Evolutionary conservation across 1,140 invertebrate species (phyloP).

Genomic region (Anastatus disparis): DNA sequence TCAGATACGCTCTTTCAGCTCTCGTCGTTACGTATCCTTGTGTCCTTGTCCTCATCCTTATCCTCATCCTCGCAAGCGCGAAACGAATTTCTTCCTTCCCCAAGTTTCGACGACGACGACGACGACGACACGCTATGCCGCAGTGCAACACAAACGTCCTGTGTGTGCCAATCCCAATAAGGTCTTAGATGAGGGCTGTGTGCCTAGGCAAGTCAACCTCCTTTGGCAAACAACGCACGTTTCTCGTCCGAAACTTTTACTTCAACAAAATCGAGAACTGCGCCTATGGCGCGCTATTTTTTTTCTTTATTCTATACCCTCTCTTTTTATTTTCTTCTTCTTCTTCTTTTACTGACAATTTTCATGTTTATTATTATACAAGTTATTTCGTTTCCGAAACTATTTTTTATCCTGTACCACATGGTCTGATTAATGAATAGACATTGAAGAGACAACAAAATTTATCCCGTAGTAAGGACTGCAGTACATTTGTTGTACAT

Average conservation of each 20-base stretch:
- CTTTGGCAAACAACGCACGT: constrained; percentile 8
- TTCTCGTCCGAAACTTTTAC: constrained; percentile 12
- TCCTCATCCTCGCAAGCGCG: too few relatives aligned
- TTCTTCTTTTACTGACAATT: not conserved
- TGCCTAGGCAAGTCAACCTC: too few relatives aligned
- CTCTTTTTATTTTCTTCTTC: too few relatives aligned
- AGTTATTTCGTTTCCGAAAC: not conserved
- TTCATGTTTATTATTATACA: constrained; percentile 16
- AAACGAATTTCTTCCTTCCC: constrained; percentile 7
- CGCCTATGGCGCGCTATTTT: constrained; percentile 7
- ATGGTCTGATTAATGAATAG: constrained; percentile 4
- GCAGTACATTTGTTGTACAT: too few relatives aligned
- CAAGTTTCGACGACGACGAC: too few relatives aligned
- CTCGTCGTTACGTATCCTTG: too few relatives aligned
- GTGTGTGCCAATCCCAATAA: not conserved
- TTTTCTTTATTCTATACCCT: not conserved
- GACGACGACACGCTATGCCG: not conserved
- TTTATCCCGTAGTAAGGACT: too few relatives aligned
- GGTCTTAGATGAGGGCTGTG: not conserved
- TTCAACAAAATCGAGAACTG: not conserved
- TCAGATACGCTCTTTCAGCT: not conserved
- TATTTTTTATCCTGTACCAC: constrained; percentile 6
- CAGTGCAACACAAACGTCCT: constrained; percentile 1
- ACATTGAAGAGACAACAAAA: too few relatives aligned
- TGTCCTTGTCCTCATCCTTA: too few relatives aligned